Base-by-base conservation (phyloP, 2,888 invertebrate species). In the Phyto melanocephala region DNA sequence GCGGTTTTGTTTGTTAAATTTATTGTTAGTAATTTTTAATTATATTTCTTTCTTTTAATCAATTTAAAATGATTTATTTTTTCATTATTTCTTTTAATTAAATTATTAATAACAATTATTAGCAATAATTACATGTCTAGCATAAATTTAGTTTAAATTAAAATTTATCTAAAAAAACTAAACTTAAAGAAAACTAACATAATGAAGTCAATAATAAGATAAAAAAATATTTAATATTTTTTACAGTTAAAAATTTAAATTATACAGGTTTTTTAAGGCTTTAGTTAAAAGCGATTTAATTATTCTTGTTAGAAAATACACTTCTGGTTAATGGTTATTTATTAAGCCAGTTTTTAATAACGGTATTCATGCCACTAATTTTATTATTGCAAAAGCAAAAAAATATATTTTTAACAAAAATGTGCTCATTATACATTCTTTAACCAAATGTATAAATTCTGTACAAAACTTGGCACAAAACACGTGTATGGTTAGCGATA, bases 21-120 rank as follows among this genome's bases (percentile, higher is more conserved):
- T 60, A 67, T 77, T 78, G 79, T 82, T 82, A 79, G 79, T 79
- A 62, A 60, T 80, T 77, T 84, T 83, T 84, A 83, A 85, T 85
- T 84, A 63, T 74, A 71, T 63, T 79, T 77, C 65, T 83, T 85
- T 81, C 74, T 85, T 86, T 87, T 81, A 84, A 84, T 85, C 84
- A 81, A 85, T 85, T 84, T 85, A 76, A 85, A 85, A 83, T 86
- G 83, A 81, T 78, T 85, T 83, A 78, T 79, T 72, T 54, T 56
- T 85, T 68, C 42, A 40, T 70, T 67, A 72, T 62, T 78, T 81
- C 24, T 67, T 84, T 85, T 83, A 84, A 78, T 86, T 86, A 85
- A 86, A 85, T 85, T 87, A 81, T 68, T 77, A 82, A 84, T 88
- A 89, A 89, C 89, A 89, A 88, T 88, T 89, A 88, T 87, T 77